These are phyloP conservation scores for Tribolium madens DNA, from an alignment of 1,140 invertebrate genomes.

Conservation along the genomic window DNA sequence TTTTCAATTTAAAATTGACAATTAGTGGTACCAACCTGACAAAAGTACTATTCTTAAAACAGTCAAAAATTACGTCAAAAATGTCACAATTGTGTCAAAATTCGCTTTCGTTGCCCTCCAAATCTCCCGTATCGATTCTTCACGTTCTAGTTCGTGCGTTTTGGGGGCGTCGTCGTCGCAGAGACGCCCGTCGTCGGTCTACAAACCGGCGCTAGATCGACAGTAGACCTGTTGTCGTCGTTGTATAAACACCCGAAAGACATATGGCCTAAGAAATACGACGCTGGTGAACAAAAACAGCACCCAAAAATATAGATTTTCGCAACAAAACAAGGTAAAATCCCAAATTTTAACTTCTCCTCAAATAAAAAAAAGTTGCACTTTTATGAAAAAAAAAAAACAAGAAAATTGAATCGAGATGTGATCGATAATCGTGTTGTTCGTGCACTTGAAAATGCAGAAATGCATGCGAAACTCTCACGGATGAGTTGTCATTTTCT, in stretches of 20 bases:
- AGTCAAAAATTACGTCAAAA: no score
- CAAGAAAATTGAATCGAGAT: background rate
- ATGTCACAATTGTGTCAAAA: no score
- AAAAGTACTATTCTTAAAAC: no score
- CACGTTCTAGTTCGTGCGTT: background rate
- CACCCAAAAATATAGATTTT: background rate
- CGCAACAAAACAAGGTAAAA: background rate
- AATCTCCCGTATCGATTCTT: slow-evolving; percentile 36
- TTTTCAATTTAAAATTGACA: no score
- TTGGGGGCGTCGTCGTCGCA: slow-evolving; percentile 39
- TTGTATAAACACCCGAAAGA: slow-evolving; percentile 30
- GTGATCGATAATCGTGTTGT: background rate
- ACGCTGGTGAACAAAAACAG: background rate
- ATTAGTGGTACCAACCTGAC: no score
- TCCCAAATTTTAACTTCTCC: background rate
- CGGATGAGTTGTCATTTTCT: no score
- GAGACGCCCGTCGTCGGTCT: slow-evolving; percentile 48
- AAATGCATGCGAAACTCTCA: background rate
- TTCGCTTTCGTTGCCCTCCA: background rate
- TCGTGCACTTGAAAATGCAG: background rate
- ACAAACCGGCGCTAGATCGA: background rate
- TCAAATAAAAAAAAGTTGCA: background rate
- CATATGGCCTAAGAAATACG: slow-evolving; percentile 50
- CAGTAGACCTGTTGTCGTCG: slow-evolving; percentile 58
- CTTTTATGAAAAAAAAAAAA: background rate